Evolutionary conservation across 2,797 vertebrate genomes (phyloP), one percentile per base, ranked within the genome.

Genomic region (Neosilurus hyrtlii): DNA sequence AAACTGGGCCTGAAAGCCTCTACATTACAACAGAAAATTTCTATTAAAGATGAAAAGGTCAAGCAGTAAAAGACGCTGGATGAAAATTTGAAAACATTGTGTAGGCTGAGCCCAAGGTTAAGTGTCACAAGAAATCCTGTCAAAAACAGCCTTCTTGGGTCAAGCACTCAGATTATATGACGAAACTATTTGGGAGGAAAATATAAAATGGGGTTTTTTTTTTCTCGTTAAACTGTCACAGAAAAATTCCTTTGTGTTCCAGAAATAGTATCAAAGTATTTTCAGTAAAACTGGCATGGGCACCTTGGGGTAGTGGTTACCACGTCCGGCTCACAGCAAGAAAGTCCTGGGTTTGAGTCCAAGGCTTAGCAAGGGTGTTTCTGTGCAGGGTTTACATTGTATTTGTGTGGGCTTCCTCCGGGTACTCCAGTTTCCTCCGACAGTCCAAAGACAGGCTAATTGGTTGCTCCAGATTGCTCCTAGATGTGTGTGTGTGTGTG

Each of bases 1-100:
- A 10, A 65, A 10, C 12, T 43, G 22, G 12, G 26, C 57, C 12
- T 61, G 56, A 43, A 62, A 80, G 52, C 57, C 16, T 51, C 22
- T 20, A 65, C 35, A 4, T 6, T 61, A 62, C 12, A 43, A 12
- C 26, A 9, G 49, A 59, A 66, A 54, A 24, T 35, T 65, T 56
- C 43, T 35, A 86, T 82, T 72, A 54, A 81, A 63, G n/a, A 83
- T 83, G 86, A 88, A 86, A 88, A 88, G 87, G 86, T 85, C 85
- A 88, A 24, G 51, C 20, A 61, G 82, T 61, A 16, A 61, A 76
- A 72, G 10, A n/a, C 49, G 9, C 14, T n/a, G 5, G 54, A n/a
- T 81, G 79, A 43, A 80, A 10, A 84, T 83, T 37, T 71, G 70
- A 82, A 37, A 57, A 67, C 26, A 67, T 26, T 56, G 54, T 15